Evolutionary conservation across 2,888 invertebrate species (phyloP), one percentile per base, ranked within the genome.

Genomic region (Tuberolachnus salignus): DNA sequence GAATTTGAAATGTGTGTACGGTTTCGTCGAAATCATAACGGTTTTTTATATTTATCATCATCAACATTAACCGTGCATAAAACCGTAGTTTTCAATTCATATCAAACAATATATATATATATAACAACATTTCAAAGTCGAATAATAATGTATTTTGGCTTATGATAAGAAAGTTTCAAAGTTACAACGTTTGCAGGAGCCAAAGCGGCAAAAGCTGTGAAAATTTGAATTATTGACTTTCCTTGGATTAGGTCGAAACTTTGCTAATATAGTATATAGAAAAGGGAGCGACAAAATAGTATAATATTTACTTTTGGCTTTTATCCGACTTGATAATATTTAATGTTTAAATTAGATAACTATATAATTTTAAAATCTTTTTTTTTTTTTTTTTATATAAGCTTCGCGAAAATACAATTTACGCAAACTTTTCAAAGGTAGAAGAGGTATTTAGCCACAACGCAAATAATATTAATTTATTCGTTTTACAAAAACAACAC

Each of bases 201-300:
- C 10, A 42, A 53, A 34, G 2, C 19, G 19, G 34, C 0, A 21
- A 57, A 70, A 70, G 55, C 42, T 44, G 44, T 53, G 69, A 34
- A 53, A 53, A 69, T 69, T 53, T 69, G 21, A 69, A 69, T 69
- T 69, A 69, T 69, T 53, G 69, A 69, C 69, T 69, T 69, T 69
- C 53, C 1, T 9, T 23, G 44, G 55, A 21, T 55, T 55, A 70
- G 42, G 21, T 57, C 44, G 34, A 70, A 70, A 70, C 70, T 55
- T 70, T 57, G 44, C 42, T 44, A 70, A 69, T 69, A 34, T 55
- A 55, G 21, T 14, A 69, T 55, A n/a, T n/a, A n/a, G n/a, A n/a
- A n/a, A n/a, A 55, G 16, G 11, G 69, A 69, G 53, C 42, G 42
- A 53, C 53, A 70, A 70, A 69, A 57, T 69, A 55, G 34, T n/a